Evolutionary conservation across 2,888 invertebrate genomes (phyloP), one percentile per base, ranked within the genome.

Genomic region (Rhyacophila evoluta): DNA sequence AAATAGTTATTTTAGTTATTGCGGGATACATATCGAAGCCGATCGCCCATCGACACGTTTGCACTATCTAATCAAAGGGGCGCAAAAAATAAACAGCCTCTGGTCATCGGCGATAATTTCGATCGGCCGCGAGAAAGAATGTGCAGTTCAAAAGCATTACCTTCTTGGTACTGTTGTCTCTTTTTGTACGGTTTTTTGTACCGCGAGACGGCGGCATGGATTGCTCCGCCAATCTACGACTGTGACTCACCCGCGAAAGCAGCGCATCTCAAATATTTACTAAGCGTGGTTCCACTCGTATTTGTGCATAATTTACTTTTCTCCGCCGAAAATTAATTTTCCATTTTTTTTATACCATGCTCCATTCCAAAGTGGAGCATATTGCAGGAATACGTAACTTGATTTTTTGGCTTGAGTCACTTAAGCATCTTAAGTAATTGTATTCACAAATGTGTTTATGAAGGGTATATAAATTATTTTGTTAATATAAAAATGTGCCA

Each of bases 101-200:
- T 19, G 55, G 55, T 55, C 55, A 55, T 55, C 55, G 29, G 2
- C 29, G 29, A 33, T 33, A 33, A 33, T 8, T 55, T 55, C 19
- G 55, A 19, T 8, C 41, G 55, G 55, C 55, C 19, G 55, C 19
- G 19, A 55, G 19, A 15, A 55, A 55, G 19, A 55, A 55, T 55
- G 55, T 55, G 8, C 19, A 55, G 55, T 55, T 55, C 55, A 55
- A 55, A 55, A 19, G 55, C 55, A 55, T 55, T 55, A 55, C 8
- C 12, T n/a, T n/a, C n/a, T n/a, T n/a, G n/a, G 29, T 33, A 4
- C 2, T 6, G 29, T 33, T 6, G 1, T 8, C 25, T 19, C 19
- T 25, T 12, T 12, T 55, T 55, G 8, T 55, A 15, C 55, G 15
- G 10, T 55, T 55, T 55, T 55, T 55, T 19, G 19, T 19, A 55